Base-by-base conservation (phyloP, 2,888 invertebrate genomes). In the Entomobrya proxima region DNA sequence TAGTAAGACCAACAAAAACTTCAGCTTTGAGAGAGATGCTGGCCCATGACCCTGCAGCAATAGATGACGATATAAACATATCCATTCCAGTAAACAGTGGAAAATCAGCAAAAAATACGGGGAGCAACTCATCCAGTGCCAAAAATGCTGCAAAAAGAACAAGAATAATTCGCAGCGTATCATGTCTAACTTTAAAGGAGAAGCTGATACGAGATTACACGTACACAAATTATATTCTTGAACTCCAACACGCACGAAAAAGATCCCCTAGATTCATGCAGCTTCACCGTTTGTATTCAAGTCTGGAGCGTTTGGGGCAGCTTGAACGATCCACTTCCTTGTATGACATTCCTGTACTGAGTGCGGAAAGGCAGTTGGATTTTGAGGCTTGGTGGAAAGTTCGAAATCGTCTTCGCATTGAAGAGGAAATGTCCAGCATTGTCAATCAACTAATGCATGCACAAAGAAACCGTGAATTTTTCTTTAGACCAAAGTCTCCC, bases 341-440 rank as follows among this genome's bases (percentile, higher is more conserved):
- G 47, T 89, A 88, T 79, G 90, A 90, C 40, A 88, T 90, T 67
- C 90, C 96, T 0, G 93, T 96, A 90, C 93, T 94, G 89, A 94
- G 93, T 91, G 95, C 96, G 91, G 95, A 95, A 90, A 96, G 96
- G 91, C 95, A 96, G 11, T 95, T 97, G 86, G 96, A 97, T 92
- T 97, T 95, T 91, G 97, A 97, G 89, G 94, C 96, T 83, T 97
- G 97, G 97, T 95, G 95, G 91, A 95, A 95, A 92, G 94, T 97
- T 27, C 93, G 97, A 78, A 93, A 94, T 6, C 95, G 95, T 89
- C 96, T 96, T 92, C 94, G 95, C 89, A 96, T 96, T 0, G 96
- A 97, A 91, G 94, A 95, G 90, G 98, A 98, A 92, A 92, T 98
- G 84, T 94, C 95, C 88, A 93, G 94, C 89, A 92, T 98, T 11